Evolutionary conservation across 2,113 vertebrate species (phyloP).

Genomic region (Tor tambroides): DNA sequence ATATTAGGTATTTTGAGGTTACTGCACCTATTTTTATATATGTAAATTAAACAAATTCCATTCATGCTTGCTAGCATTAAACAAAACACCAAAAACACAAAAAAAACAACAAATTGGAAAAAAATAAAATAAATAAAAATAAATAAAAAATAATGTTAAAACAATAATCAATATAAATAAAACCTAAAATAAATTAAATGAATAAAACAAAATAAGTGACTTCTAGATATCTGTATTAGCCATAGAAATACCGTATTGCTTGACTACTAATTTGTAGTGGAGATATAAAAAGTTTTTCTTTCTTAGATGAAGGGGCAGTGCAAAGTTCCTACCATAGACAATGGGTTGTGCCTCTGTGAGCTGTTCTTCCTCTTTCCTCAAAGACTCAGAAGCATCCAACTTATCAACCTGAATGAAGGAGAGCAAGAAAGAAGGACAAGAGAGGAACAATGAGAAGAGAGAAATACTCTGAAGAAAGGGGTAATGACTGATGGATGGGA

Average conservation of each 20-base stretch:
- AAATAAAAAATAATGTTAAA: not conserved
- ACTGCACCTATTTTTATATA: not conserved
- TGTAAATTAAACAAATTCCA: no score
- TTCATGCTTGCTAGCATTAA: no score
- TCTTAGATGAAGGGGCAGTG: not conserved
- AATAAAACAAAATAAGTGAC: not conserved
- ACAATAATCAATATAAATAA: not conserved
- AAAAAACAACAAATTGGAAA: not conserved
- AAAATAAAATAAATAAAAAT: no score
- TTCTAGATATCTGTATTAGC: no score
- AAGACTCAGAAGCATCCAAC: conserved; percentile 95
- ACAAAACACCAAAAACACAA: no score
- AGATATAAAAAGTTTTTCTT: not conserved
- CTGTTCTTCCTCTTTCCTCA: conserved; percentile 99
- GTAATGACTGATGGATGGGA: conserved; percentile 79
- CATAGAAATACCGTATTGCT: not conserved
- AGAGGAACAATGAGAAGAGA: conserved; percentile 20
- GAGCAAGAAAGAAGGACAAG: conserved; percentile 18
- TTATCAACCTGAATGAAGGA: conserved; percentile 89
- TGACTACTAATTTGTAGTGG: not conserved
- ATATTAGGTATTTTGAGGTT: no score
- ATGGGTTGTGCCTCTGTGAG: conserved; percentile 98
- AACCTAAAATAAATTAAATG: not conserved
- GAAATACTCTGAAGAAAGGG: conserved; percentile 26
- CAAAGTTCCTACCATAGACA: conserved; percentile 88